A percentile compares a stretch with the other conserved stretches of the same genome.
These are phyloP conservation scores for Dysidea cf. avara DNA, from an alignment of 37 sponge, comb jelly and placozoan species.

Conservation along the genomic window DNA sequence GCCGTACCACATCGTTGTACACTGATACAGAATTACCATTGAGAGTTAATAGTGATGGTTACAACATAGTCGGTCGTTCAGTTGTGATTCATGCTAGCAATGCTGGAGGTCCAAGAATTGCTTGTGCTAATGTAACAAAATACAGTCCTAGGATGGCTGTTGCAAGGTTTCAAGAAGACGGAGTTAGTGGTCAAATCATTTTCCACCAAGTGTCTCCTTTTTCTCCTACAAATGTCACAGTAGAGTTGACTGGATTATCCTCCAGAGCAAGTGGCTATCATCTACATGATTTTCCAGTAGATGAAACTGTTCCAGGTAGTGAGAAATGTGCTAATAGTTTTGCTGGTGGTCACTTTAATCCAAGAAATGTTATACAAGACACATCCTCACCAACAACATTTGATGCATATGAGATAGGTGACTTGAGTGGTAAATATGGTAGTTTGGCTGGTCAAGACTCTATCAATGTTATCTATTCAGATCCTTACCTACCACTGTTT, in stretches of 20 bases:
- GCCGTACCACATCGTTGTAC: slow-evolving; percentile 28
- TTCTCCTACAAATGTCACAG: slow-evolving; percentile 40
- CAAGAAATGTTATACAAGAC: slow-evolving; percentile 3
- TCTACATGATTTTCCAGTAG: slow-evolving; percentile 49
- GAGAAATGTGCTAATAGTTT: background rate
- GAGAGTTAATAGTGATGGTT: background rate
- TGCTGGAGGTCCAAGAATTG: slow-evolving; percentile 15
- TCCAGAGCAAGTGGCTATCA: slow-evolving; percentile 52
- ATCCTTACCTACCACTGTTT: slow-evolving; percentile 66
- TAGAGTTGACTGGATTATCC: slow-evolving; percentile 48
- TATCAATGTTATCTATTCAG: slow-evolving; percentile 14
- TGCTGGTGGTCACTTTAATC: slow-evolving; percentile 58
- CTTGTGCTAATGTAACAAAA: slow-evolving; percentile 46
- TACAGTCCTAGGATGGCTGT: slow-evolving; percentile 15
- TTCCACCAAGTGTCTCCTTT: slow-evolving; percentile 59
- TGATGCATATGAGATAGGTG: slow-evolving; percentile 71
- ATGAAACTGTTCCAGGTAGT: slow-evolving; percentile 2
- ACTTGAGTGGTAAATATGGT: slow-evolving; percentile 77
- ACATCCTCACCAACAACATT: slow-evolving; percentile 20
- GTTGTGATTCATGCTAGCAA: slow-evolving; percentile 59
- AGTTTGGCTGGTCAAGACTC: slow-evolving; percentile 5
- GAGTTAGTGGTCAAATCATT: slow-evolving; percentile 42
- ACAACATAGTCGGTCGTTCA: slow-evolving; percentile 41
- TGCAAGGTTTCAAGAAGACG: slow-evolving; percentile 9
- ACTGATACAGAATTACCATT: slow-evolving; percentile 57